Percentiles rank a stretch among this genome's conserved stretches.
Conservation (phyloP, 1,140 invertebrate genomes). For the Heliothis virescens region DNA sequence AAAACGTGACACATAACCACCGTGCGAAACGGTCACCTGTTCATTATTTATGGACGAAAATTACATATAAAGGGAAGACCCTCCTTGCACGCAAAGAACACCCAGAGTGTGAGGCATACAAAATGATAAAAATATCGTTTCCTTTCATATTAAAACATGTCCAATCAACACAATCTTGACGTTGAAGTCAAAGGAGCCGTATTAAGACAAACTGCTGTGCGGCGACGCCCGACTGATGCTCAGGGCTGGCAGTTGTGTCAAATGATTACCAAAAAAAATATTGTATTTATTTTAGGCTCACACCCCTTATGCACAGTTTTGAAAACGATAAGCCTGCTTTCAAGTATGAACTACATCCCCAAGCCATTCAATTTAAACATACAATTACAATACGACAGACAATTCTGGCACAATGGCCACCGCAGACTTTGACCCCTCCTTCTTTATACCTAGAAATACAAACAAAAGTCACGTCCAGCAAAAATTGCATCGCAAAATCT, state of each 20-base stretch:
- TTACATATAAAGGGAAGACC: background rate
- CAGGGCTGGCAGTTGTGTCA: slow-evolving; percentile 18
- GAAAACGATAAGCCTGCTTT: too few species aligned
- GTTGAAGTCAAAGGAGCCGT: slow-evolving; percentile 44
- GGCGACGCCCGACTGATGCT: slow-evolving; percentile 14
- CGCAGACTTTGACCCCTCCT: too few species aligned
- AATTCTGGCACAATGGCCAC: background rate
- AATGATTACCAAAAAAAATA: background rate
- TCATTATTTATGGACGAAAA: slow-evolving; percentile 35
- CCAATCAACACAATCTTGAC: slow-evolving; percentile 40
- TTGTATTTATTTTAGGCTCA: too few species aligned
- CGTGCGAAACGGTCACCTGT: slow-evolving; percentile 40
- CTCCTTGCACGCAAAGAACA: background rate
- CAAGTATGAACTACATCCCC: too few species aligned
- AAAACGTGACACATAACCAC: slow-evolving; percentile 24
- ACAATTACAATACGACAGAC: background rate
- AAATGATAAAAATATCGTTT: slow-evolving; percentile 12
- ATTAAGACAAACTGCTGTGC: slow-evolving; percentile 42
- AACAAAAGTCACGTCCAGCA: too few species aligned
- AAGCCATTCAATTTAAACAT: background rate
- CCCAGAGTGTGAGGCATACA: background rate
- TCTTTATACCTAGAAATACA: too few species aligned
- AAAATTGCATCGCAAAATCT: background rate
- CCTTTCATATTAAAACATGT: slow-evolving; percentile 36
- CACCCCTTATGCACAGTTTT: too few species aligned